phyloP scores from a whole-genome alignment of 2,888 invertebrate species.

The Mycogona germanica region DNA sequence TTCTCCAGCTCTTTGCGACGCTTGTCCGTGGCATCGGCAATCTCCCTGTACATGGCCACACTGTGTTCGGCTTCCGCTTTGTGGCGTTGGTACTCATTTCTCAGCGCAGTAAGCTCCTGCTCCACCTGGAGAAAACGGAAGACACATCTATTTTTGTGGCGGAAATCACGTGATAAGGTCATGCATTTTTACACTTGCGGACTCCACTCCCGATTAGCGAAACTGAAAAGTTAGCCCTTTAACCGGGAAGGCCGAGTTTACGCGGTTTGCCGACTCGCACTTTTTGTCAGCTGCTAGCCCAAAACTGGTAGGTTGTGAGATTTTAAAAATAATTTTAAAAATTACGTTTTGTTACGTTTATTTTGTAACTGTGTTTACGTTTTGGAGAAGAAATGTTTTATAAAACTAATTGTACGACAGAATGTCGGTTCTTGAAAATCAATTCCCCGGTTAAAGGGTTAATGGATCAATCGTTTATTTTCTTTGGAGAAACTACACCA shows the following conservation, averaged over 20 bases:
- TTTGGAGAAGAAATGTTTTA: too few species aligned
- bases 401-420: too few species aligned
- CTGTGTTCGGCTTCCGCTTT: slow-evolving; percentile 44
- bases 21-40: slow-evolving; percentile 31
- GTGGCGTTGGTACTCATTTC: slow-evolving; percentile 29
- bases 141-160: background rate
- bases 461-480: too few species aligned
- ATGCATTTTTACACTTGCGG: background rate
- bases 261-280: background rate
- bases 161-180: background rate
- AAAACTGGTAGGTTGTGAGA: too few species aligned
- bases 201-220: background rate
- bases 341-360: background rate
- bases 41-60: slow-evolving; percentile 38
- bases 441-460: too few species aligned
- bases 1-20: slow-evolving; percentile 31
- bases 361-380: too few species aligned
- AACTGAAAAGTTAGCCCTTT: background rate
- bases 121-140: slow-evolving; percentile 31
- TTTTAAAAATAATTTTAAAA: background rate
- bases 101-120: slow-evolving; percentile 28
- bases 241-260: background rate
- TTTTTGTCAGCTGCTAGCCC: background rate
- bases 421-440: too few species aligned
- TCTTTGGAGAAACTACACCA: background rate